phyloP scores from a whole-genome alignment of 2,113 vertebrate species.

The chimpanzee (Pan troglodytes) region NHGRI_mPanTro3-v2.1_pri NC_072414.2:56461501-56462000 shows the following conservation, averaged over 20 bases:
- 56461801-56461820: background rate
- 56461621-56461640: too few relatives aligned
- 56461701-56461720: too few relatives aligned
- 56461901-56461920: slow-evolving; percentile 52
- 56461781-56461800: background rate
- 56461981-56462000: slow-evolving; percentile 59
- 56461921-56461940: slow-evolving; percentile 72
- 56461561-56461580: too few relatives aligned
- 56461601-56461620: too few relatives aligned
- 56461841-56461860: background rate
- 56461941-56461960: slow-evolving; percentile 69
- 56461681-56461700: too few relatives aligned
- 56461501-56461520: background rate
- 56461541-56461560: too few relatives aligned
- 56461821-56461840: slow-evolving; percentile 15
- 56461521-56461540: background rate
- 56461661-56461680: too few relatives aligned
- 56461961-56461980: slow-evolving; percentile 73
- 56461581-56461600: too few relatives aligned
- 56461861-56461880: background rate
- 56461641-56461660: too few relatives aligned
- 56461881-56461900: background rate
- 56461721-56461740: too few relatives aligned
- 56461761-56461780: background rate
- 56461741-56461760: too few relatives aligned